A percentile compares a stretch with the other conserved stretches of the same genome.
These are phyloP conservation scores for Zaprionus nigranus DNA, from an alignment of 1,140 invertebrate species.

Conservation along the genomic window DNA sequence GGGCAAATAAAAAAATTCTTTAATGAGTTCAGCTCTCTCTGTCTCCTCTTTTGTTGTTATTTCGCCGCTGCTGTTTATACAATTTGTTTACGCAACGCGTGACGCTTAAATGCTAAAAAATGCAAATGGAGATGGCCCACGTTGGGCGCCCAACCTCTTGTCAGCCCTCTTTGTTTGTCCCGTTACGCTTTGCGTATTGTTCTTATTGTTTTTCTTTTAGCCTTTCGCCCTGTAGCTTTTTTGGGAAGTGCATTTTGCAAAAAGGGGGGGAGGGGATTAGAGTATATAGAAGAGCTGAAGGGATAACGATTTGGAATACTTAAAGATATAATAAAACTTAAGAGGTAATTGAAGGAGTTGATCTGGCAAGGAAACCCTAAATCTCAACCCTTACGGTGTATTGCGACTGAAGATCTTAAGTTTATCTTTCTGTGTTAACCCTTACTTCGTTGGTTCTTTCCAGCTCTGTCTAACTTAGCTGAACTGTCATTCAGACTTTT, in stretches of 20 bases:
- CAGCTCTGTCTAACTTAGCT: not conserved
- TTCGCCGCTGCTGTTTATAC: slow-evolving; percentile 66
- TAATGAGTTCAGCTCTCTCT: slow-evolving; percentile 75
- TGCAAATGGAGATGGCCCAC: slow-evolving; percentile 76
- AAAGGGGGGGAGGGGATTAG: not conserved
- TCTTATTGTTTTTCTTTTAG: slow-evolving; percentile 14
- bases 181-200: slow-evolving; percentile 20
- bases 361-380: not conserved
- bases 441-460: not conserved
- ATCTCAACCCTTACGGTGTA: not conserved
- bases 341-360: not conserved
- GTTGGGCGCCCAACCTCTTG: slow-evolving; percentile 36
- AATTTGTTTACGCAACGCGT: slow-evolving; percentile 82
- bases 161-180: slow-evolving; percentile 49
- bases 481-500: not conserved
- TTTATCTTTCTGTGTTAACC: not conserved
- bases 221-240: not conserved
- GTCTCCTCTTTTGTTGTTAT: slow-evolving; percentile 3
- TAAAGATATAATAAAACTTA: not conserved
- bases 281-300: not conserved
- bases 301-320: not conserved
- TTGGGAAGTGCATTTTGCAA: slow-evolving; percentile 30
- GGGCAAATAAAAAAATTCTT: slow-evolving; percentile 56
- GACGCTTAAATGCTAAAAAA: slow-evolving; percentile 83
- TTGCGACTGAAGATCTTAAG: not conserved